A percentile compares a stretch with the other conserved stretches of the same genome.
These are phyloP conservation scores for Drosophila ironensis DNA, from an alignment of 1,140 invertebrate genomes.

Conservation along the genomic window DNA sequence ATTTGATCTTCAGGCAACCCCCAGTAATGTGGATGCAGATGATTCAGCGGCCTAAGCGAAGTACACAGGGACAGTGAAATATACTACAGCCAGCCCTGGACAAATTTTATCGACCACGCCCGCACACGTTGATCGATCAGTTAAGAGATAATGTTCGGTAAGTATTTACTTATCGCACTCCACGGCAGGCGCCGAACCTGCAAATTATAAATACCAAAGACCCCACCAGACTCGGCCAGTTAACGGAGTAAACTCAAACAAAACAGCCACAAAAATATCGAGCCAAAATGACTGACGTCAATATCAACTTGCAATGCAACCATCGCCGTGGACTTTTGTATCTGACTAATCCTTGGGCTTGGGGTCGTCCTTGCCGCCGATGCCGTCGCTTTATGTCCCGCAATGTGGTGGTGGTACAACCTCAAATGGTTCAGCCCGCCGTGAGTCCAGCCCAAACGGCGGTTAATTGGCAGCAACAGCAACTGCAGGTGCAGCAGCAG, in stretches of 20 bases:
- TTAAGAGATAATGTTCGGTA: background rate
- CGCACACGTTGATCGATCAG: background rate
- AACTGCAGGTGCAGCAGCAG: constrained; percentile 2
- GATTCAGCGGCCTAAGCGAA: background rate
- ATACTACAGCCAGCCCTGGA: background rate
- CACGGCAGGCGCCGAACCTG: background rate
- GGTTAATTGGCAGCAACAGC: constrained; percentile 13
- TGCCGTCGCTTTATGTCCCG: constrained; percentile 53
- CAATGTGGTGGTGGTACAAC: constrained; percentile 9
- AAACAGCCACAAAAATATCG: background rate
- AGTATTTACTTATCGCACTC: background rate
- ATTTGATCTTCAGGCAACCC: background rate
- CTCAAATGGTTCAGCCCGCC: background rate
- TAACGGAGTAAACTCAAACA: background rate
- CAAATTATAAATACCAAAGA: background rate
- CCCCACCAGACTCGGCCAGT: background rate
- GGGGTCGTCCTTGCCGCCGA: constrained; percentile 49
- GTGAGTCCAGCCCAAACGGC: constrained; percentile 37
- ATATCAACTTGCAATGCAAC: constrained; percentile 53
- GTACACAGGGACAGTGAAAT: background rate
- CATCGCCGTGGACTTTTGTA: constrained; percentile 43
- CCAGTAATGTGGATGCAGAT: background rate
- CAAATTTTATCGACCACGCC: background rate
- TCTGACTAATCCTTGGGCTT: constrained; percentile 29
- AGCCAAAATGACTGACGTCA: constrained; percentile 10